Conservation (phyloP, 2,113 vertebrate species). For the Blennius ocellaris region DNA sequence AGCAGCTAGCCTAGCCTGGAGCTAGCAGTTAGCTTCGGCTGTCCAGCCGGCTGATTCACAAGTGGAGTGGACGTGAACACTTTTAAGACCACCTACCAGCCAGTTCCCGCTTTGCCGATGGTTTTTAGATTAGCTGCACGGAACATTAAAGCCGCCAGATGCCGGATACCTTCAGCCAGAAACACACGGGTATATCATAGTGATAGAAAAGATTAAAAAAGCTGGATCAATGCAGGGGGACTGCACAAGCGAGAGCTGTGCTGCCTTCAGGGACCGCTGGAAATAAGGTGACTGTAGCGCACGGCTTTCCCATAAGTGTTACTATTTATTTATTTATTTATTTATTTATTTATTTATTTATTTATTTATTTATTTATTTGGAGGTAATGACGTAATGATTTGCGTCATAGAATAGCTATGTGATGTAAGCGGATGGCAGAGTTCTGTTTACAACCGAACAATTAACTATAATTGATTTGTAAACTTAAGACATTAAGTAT, state of each 20-base stretch:
- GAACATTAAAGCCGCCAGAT: conserved; percentile 85
- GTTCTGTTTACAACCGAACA: too few species aligned
- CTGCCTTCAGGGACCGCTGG: conserved; percentile 23
- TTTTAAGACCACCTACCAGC: conserved; percentile 81
- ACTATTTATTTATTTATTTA: too few species aligned
- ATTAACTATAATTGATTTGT: too few species aligned
- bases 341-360: too few species aligned
- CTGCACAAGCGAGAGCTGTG: conserved; percentile 30
- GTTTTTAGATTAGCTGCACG: conserved; percentile 82
- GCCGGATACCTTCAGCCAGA: conserved; percentile 73
- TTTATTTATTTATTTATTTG: too few species aligned
- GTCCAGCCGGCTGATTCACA: conserved; percentile 51
- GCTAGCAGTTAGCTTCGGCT: conserved; percentile 46
- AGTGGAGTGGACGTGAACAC: conserved; percentile 61
- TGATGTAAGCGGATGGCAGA: too few species aligned
- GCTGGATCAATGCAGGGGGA: conserved; percentile 60
- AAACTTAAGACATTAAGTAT: too few species aligned
- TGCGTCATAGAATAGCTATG: too few species aligned
- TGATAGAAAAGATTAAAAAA: conserved; percentile 68
- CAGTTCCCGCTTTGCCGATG: conserved; percentile 85
- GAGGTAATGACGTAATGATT: too few species aligned
- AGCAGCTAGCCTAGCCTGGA: conserved; percentile 42
- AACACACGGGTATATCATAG: conserved; percentile 78
- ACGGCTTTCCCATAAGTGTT: too few species aligned
- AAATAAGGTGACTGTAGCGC: too few species aligned